A percentile compares a stretch with the other conserved stretches of the same genome.
phyloP scores from a whole-genome alignment of 2,888 invertebrate genomes.

The Yponomeuta sedellus region DNA sequence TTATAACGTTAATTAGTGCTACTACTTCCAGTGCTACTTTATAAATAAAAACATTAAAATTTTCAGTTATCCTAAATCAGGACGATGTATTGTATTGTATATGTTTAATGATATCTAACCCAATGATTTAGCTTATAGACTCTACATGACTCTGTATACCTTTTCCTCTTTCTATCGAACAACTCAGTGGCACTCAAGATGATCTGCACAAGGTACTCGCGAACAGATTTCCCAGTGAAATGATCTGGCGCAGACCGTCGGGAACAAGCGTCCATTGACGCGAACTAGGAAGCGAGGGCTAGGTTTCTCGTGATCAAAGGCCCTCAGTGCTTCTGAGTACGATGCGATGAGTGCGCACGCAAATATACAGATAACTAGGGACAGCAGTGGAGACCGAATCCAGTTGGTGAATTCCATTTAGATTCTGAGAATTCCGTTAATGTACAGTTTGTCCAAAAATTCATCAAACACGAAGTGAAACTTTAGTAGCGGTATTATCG shows the following conservation, averaged over 20 bases:
- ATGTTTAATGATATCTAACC: too few relatives aligned
- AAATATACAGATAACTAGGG: not conserved
- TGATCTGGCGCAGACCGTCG: not conserved
- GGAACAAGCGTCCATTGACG: conserved; percentile 35
- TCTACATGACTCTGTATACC: too few relatives aligned
- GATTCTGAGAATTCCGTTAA: too few relatives aligned
- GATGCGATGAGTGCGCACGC: conserved; percentile 6
- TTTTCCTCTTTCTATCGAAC: not conserved
- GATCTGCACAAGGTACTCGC: conserved; percentile 8
- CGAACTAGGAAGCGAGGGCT: conserved; percentile 47
- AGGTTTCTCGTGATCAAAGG: conserved; percentile 46
- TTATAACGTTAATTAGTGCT: too few relatives aligned
- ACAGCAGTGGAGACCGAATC: not conserved
- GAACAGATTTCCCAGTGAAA: conserved; percentile 9
- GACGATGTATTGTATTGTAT: too few relatives aligned
- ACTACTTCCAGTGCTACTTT: too few relatives aligned
- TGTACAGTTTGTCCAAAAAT: too few relatives aligned
- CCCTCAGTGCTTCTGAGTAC: conserved; percentile 31
- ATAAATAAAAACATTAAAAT: too few relatives aligned
- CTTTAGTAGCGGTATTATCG: too few relatives aligned
- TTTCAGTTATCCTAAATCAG: too few relatives aligned
- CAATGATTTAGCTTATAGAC: too few relatives aligned
- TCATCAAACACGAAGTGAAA: too few relatives aligned
- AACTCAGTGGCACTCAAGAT: not conserved
- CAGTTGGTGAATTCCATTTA: not conserved